These are phyloP conservation scores for Acipenser transmontanus DNA, from an alignment of 2,797 vertebrate genomes.

Conservation along the genomic window DNA sequence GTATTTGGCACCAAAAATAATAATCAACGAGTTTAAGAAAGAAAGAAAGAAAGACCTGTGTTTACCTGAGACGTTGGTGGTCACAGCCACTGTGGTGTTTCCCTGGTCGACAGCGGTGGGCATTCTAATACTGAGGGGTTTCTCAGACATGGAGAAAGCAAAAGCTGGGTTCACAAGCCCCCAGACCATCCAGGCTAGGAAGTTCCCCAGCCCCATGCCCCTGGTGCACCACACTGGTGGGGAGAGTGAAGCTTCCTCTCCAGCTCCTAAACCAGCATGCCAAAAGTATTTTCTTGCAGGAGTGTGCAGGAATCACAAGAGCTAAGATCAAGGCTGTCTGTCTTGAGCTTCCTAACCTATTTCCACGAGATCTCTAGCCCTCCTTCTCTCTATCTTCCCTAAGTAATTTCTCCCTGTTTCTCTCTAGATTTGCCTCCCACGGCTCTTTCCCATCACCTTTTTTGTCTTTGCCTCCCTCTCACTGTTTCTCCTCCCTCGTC, in stretches of 20 bases:
- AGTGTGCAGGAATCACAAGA: background rate
- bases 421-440: background rate
- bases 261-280: constrained; percentile 5
- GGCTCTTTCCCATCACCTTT: background rate
- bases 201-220: constrained; percentile 2
- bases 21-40: too few species aligned
- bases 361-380: background rate
- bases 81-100: constrained; percentile 18
- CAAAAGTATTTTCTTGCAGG: background rate
- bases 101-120: constrained; percentile 2
- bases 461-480: background rate
- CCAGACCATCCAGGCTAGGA: constrained; percentile 21
- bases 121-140: constrained; percentile 14
- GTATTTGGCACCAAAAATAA: too few species aligned
- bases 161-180: constrained; percentile 2
- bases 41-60: background rate
- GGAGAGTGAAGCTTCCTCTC: background rate
- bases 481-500: background rate
- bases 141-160: constrained; percentile 18
- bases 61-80: constrained; percentile 31
- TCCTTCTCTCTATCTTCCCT: background rate
- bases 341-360: background rate
- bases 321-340: background rate
- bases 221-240: background rate
- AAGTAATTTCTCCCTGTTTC: constrained; percentile 5